Evolutionary conservation across 2,797 vertebrate genomes (phyloP).

Genomic region (Sebastes diaconus): DNA sequence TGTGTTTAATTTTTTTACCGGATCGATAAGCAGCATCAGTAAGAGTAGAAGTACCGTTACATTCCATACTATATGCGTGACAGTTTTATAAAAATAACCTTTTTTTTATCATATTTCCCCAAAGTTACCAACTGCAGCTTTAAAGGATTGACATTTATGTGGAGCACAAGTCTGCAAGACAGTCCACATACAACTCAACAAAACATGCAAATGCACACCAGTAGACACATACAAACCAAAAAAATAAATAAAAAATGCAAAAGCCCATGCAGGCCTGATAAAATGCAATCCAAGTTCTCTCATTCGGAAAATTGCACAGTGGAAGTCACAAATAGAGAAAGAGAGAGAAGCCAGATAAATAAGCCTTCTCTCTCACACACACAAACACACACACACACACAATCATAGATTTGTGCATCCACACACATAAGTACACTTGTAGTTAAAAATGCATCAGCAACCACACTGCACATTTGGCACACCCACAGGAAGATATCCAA

Average conservation of each 20-base stretch:
- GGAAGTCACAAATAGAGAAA: conserved; percentile 51
- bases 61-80: not conserved
- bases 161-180: not conserved
- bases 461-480: conserved; percentile 10
- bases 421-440: conserved; percentile 32
- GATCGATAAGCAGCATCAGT: not conserved
- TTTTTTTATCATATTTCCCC: not conserved
- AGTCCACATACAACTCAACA: not conserved
- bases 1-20: not conserved
- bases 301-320: conserved; percentile 69
- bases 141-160: not conserved
- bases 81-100: not conserved
- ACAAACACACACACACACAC: not conserved
- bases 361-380: not conserved
- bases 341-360: conserved; percentile 37
- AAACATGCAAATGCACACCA: not conserved
- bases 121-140: not conserved
- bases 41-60: rapidly evolving
- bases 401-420: conserved; percentile 4
- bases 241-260: conserved; percentile 13
- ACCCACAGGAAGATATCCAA: not conserved
- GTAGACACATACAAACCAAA: not conserved
- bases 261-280: conserved; percentile 34
- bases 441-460: conserved; percentile 34
- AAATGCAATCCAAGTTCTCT: conserved; percentile 63